A percentile compares a stretch with the other conserved stretches of the same genome.
These are phyloP conservation scores for Aethina tumida DNA, from an alignment of 1,140 invertebrate species.

Conservation along the genomic window DNA sequence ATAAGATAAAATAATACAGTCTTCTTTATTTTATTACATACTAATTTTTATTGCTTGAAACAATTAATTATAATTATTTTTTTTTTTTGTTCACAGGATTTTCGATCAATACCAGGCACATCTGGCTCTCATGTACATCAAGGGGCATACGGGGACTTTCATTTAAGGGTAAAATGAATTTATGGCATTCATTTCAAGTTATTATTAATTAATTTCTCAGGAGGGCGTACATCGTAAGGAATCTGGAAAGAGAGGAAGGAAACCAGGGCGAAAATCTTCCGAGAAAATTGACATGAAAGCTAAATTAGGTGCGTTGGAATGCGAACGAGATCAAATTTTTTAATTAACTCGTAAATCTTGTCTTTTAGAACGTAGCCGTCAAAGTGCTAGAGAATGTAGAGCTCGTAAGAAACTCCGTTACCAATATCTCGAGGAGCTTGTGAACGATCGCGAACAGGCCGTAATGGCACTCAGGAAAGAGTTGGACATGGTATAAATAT, in stretches of 20 bases:
- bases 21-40: too few species aligned
- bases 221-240: conserved; percentile 58
- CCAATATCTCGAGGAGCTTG: conserved; percentile 94
- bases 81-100: too few species aligned
- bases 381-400: conserved; percentile 93
- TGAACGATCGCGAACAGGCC: conserved; percentile 87
- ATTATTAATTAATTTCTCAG: conserved; percentile 37
- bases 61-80: too few species aligned
- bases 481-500: conserved; percentile 47
- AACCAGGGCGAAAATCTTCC: conserved; percentile 74
- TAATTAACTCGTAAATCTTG: conserved; percentile 5
- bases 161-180: too few species aligned
- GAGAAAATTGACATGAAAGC: conserved; percentile 91
- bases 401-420: conserved; percentile 94
- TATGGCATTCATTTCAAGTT: conserved; percentile 1
- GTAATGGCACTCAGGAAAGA: conserved; percentile 82
- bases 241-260: conserved; percentile 75
- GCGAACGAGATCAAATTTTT: conserved; percentile 1
- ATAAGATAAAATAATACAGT: too few species aligned
- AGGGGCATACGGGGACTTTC: too few species aligned
- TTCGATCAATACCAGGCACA: too few species aligned
- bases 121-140: too few species aligned
- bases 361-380: conserved; percentile 80
- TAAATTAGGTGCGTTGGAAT: conserved; percentile 61
- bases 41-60: too few species aligned